These are phyloP conservation scores for Ectobius pallidus DNA, from an alignment of 2,888 invertebrate species.

Conservation along the genomic window DNA sequence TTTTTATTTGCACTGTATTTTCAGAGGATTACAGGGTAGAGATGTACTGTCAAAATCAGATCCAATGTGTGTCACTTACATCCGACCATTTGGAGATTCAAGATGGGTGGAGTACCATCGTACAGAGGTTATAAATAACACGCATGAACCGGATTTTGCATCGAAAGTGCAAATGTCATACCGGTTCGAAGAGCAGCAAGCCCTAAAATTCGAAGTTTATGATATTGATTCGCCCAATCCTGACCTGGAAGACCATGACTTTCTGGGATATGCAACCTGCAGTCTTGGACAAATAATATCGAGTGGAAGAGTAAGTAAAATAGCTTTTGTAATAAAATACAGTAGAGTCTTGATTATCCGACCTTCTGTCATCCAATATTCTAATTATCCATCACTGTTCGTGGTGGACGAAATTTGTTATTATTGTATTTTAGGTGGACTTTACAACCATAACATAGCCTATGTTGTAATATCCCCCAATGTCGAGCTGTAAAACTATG, in stretches of 20 bases:
- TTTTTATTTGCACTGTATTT: too few species aligned
- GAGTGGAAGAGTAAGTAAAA: slow-evolving; percentile 42
- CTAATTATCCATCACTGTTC: background rate
- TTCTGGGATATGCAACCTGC: slow-evolving; percentile 60
- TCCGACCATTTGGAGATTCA: slow-evolving; percentile 52
- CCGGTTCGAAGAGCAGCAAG: slow-evolving; percentile 63
- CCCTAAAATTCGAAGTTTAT: slow-evolving; percentile 58
- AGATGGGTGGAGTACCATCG: slow-evolving; percentile 54
- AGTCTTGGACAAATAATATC: slow-evolving; percentile 59
- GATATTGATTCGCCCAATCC: slow-evolving; percentile 53
- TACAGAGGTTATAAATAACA: slow-evolving; percentile 57
- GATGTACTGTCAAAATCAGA: slow-evolving; percentile 63
- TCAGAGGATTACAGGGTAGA: slow-evolving; percentile 51
- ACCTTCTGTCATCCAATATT: background rate
- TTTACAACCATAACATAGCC: too few species aligned
- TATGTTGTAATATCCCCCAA: too few species aligned
- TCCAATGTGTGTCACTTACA: slow-evolving; percentile 58
- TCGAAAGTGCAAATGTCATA: slow-evolving; percentile 60
- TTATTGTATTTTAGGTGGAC: too few species aligned
- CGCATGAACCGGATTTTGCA: slow-evolving; percentile 60
- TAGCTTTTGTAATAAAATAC: too few species aligned
- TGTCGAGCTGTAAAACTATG: too few species aligned
- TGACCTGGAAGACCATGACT: slow-evolving; percentile 54
- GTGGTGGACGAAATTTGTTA: background rate
- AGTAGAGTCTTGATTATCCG: too few species aligned